Conservation (phyloP, 2,797 vertebrate genomes). For the Onychomys leucogaster region DNA sequence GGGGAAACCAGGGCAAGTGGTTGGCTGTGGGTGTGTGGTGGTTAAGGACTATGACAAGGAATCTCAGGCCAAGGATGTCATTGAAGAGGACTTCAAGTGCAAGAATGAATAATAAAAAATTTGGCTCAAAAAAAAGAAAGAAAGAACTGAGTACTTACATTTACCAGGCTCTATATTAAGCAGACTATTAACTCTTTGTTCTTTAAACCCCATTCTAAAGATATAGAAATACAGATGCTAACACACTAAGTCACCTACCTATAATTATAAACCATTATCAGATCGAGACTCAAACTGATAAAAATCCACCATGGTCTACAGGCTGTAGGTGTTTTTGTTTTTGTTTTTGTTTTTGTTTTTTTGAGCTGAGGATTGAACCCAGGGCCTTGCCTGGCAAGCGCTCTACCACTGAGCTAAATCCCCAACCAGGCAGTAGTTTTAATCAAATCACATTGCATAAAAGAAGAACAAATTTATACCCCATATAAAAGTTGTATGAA, state of each 20-base stretch:
- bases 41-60: too few relatives aligned
- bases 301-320: slow-evolving; percentile 5
- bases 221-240: slow-evolving; percentile 41
- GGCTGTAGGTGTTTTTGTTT: too few relatives aligned
- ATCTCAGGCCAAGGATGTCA: too few relatives aligned
- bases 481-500: slow-evolving; percentile 29
- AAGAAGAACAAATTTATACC: neutral
- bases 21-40: too few relatives aligned
- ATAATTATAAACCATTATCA: slow-evolving; percentile 55
- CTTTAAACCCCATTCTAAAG: slow-evolving; percentile 23
- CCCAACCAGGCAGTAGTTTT: neutral
- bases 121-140: too few relatives aligned
- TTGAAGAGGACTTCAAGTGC: too few relatives aligned
- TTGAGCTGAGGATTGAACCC: too few relatives aligned
- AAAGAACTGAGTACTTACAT: neutral
- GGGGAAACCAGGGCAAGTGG: too few relatives aligned
- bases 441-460: slow-evolving; percentile 15
- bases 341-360: too few relatives aligned
- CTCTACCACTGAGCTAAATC: too few relatives aligned
- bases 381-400: too few relatives aligned
- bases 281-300: neutral
- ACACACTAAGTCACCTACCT: slow-evolving; percentile 5
- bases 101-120: too few relatives aligned
- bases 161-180: neutral
- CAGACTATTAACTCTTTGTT: neutral